These are phyloP conservation scores for Entomyzon cyanotis DNA, from an alignment of 2,113 vertebrate species.

Conservation along the genomic window DNA sequence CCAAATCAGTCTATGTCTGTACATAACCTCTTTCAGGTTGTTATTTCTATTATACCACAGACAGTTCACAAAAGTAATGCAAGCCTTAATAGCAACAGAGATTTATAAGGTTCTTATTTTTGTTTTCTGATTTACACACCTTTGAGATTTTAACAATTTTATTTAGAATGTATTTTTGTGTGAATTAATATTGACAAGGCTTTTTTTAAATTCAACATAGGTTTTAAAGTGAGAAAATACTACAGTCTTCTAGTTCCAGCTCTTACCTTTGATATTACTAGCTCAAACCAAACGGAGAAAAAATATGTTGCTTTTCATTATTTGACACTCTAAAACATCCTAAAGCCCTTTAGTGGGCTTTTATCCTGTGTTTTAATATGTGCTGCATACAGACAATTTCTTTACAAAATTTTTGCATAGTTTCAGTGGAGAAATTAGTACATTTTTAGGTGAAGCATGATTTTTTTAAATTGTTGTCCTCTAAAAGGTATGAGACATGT, in stretches of 20 bases:
- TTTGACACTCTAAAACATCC: neutral
- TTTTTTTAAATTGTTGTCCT: neutral
- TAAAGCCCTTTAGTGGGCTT: neutral
- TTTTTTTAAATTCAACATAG: neutral
- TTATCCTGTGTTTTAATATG: fast-evolving
- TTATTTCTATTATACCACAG: neutral
- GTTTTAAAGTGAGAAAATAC: neutral
- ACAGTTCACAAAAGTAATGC: neutral
- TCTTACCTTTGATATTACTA: neutral
- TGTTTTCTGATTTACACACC: neutral
- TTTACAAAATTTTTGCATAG: neutral
- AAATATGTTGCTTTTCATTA: neutral
- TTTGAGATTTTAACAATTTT: neutral
- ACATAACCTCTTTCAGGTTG: neutral
- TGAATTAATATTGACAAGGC: neutral
- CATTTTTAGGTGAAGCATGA: fast-evolving
- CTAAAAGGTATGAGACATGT: neutral
- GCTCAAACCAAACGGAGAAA: neutral
- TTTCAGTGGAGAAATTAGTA: neutral
- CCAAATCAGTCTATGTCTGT: neutral
- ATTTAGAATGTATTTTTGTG: neutral
- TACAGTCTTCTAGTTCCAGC: neutral
- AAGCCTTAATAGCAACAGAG: neutral
- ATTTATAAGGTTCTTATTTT: neutral
- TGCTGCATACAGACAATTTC: neutral